A percentile compares a stretch with the other conserved stretches of the same genome.
phyloP scores from a whole-genome alignment of 2,888 invertebrate genomes.

The Lasioglossum figueresi region DNA sequence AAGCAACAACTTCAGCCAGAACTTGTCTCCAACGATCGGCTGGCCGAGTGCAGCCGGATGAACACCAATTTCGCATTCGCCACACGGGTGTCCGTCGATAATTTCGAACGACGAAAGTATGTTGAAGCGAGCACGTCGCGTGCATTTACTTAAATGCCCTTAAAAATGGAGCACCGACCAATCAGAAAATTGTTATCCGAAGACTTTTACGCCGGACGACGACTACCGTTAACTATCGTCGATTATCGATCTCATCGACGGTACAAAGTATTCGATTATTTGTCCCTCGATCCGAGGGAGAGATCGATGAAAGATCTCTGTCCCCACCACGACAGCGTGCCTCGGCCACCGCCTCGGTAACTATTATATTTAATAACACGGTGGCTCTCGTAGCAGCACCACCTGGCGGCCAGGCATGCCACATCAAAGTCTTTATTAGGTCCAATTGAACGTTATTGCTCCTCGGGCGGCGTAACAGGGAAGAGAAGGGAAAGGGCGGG shows the following conservation, averaged over 20 bases:
- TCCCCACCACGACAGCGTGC: slow-evolving; percentile 41
- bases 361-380: slow-evolving; percentile 77
- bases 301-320: slow-evolving; percentile 16
- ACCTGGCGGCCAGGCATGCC: slow-evolving; percentile 71
- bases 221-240: slow-evolving; percentile 8
- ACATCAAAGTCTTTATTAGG: slow-evolving; percentile 76
- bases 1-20: neutral
- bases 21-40: neutral
- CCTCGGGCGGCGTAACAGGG: slow-evolving; percentile 39
- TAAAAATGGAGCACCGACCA: neutral
- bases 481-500: neutral
- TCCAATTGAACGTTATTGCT: slow-evolving; percentile 72
- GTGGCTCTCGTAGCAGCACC: slow-evolving; percentile 65
- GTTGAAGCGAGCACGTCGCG: neutral
- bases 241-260: neutral
- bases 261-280: slow-evolving; percentile 37
- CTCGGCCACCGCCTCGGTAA: slow-evolving; percentile 68
- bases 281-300: neutral
- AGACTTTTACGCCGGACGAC: neutral
- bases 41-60: neutral
- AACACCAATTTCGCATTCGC: neutral
- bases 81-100: neutral
- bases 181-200: neutral
- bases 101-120: neutral
- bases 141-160: neutral